Conservation (phyloP, 2,888 invertebrate genomes). For the Lycophotia porphyrea region DNA sequence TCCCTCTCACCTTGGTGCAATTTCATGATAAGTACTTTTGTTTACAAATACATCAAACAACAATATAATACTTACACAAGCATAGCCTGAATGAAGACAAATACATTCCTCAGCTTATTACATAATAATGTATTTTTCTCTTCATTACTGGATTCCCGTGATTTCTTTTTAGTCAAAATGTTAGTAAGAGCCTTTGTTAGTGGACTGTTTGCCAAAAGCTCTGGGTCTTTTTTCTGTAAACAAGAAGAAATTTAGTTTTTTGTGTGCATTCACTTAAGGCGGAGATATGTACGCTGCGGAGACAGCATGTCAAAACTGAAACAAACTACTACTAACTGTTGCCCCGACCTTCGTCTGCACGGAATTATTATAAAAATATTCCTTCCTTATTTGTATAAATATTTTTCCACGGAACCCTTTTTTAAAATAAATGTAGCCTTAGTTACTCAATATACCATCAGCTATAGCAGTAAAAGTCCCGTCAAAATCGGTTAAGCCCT, state of each 20-base stretch:
- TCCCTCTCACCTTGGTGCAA: neutral
- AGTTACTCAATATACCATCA: too few species aligned
- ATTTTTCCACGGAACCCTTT: too few species aligned
- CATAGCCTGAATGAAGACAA: constrained; percentile 86
- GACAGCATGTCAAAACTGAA: neutral
- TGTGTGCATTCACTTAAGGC: neutral
- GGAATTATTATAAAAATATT: too few species aligned
- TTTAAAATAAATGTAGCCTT: too few species aligned
- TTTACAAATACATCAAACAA: neutral
- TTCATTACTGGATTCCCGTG: constrained; percentile 48
- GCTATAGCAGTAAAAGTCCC: too few species aligned
- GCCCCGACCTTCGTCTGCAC: too few species aligned
- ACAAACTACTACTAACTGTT: too few species aligned
- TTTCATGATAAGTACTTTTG: neutral
- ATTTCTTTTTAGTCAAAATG: constrained; percentile 66
- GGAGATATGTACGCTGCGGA: neutral
- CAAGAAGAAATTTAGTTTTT: neutral
- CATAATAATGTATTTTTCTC: constrained; percentile 72
- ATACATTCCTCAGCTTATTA: constrained; percentile 79
- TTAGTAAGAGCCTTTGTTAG: constrained; percentile 69
- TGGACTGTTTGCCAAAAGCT: constrained; percentile 66
- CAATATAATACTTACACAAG: constrained; percentile 81
- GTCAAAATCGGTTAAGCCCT: too few species aligned
- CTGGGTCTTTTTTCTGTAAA: constrained; percentile 61
- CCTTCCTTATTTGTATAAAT: too few species aligned